Evolutionary conservation across 1,140 invertebrate species (phyloP), one percentile per base, ranked within the genome.

Genomic region (Adoxophyes honmai): DNA sequence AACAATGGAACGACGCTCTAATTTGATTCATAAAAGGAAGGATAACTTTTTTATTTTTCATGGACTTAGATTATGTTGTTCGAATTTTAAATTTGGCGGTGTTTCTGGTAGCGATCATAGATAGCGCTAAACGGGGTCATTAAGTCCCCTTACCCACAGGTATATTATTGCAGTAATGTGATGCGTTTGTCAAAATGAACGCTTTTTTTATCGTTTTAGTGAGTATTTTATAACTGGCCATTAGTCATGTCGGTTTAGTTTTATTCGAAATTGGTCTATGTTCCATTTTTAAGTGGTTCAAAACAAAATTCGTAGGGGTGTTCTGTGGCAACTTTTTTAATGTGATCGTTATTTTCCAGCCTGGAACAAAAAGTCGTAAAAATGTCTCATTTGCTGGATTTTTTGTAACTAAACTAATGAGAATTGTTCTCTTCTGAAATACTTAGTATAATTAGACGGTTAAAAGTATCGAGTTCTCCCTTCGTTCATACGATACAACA

Each of bases 51-150:
- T 61, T 60, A 64, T 57, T 52, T 62, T 54, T 76, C 59, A 54
- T 63, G 59, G 64, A 72, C 55, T 73, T 71, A 71, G 77, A 85
- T 87, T 85, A 85, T 82, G 80, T 78, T 72, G 73, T 87, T 79
- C 66, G 70, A 81, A 74, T 81, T 81, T 81, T 62, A 73, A 83
- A 85, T 81, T 85, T 74, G 75, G 70, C 72, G 68, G 75, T 60
- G 60, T 73, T 79, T 60, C 73, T 59, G 66, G 62, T 60, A 59
- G 64, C 73, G 76, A 64, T 55, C 62, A 57, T 60, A 73, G 82
- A 83, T 86, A 88, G 85, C 76, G 65, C 74, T 85, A 88, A 84
- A 86, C 71, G 78, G 70, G 73, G 74, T 80, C 79, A 88, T 86
- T 86, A 84, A 57, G 73, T 74, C 79, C 79, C 75, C 73, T 68